Evolutionary conservation across 2,888 invertebrate species (phyloP), one percentile per base, ranked within the genome.

Genomic region (Andrena bucephala): DNA sequence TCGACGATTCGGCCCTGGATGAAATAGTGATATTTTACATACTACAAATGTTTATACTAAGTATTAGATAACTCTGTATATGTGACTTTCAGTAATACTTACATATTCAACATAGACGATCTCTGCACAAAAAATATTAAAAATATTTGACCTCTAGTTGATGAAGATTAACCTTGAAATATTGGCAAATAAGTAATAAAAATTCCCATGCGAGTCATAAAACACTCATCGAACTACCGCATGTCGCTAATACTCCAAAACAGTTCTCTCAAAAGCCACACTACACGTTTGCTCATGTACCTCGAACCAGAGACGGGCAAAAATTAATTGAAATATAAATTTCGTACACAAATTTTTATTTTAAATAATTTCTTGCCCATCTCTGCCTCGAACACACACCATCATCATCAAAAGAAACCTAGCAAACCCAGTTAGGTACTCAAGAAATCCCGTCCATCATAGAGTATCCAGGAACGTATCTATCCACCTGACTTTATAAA

Each of bases 401-500:
- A 6, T 48, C 36, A 24, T 24, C 0, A 2, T 6, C 24, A 2
- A 2, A 13, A 27, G 54, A 62, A 63, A 63, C 20, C 10, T 10
- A 5, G 13, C 0, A n/a, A 27, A 48, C 24, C 16, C 33, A 24
- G 36, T 65, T 10, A 42, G 13, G 1, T 42, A 8, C 6, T 10
- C 42, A 54, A 71, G 57, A 70, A 75, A 63, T 31, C 57, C 7
- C 57, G 52, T 31, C 65, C 72, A 65, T 69, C 65, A 59, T 68
- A 63, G 62, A 63, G 29, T 57, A 73, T 68, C 71, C 67, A 68
- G 57, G 20, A 77, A 65, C 54, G 71, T 24, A 31, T 52, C 52
- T 24, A 10, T 10, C 20, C 63, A 27, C n/a, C n/a, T 27, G 66
- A 77, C 54, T 77, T 67, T 54, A 66, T 67, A 71, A 77, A 62